Base-by-base conservation (phyloP, 2,113 vertebrate genomes). In the Gobio gobio region DNA sequence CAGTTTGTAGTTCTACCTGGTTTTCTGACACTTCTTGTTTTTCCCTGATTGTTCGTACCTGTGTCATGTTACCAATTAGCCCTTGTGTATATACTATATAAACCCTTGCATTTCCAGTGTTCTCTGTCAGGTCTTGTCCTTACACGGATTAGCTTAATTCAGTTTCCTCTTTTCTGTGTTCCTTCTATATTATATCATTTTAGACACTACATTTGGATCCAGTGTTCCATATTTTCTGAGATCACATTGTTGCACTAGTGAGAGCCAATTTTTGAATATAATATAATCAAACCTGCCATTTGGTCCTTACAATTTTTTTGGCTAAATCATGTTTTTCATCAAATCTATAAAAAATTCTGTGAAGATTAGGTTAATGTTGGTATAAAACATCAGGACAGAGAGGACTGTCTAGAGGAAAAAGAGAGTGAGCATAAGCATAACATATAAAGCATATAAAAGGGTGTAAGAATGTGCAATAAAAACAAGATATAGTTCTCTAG, bases 391-490 rank as follows among this genome's bases (percentile, higher is more conserved):
- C n/a, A 79, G 22, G 40, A 10, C 22, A 59, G 43, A 66, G 10
- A 22, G 1, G 61, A 33, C 61, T 20, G 10, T 33, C 74, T 51
- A 49, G 18, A 49, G 16, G 5, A 64, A 29, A 66, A 81, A 4
- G 4, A 45, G 77, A 61, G 43, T 29, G 16, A 49, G 13, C 4
- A 1, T 49, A 66, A 81, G 7, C 61, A 66, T 81, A 68, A 66
- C 78, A 81, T 29, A 78, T 63, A 59, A 68, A 51, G 54, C 61
- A 51, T 26, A 51, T 68, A 7, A 51, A 81, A 81, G 26, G 16
- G 43, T 49, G 43, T 49, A 81, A 68, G 61, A 81, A 81, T 81
- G 78, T 68, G 24, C 16, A 33, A n/a, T 43, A 81, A 81, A 64
- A 68, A 81, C 78, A 81, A 66, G 78, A 80, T 9, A 45, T 2